A percentile compares a stretch with the other conserved stretches of the same genome.
Conservation (phyloP, 2,113 vertebrate genomes). For the Ptilorrhoa leucosticta region DNA sequence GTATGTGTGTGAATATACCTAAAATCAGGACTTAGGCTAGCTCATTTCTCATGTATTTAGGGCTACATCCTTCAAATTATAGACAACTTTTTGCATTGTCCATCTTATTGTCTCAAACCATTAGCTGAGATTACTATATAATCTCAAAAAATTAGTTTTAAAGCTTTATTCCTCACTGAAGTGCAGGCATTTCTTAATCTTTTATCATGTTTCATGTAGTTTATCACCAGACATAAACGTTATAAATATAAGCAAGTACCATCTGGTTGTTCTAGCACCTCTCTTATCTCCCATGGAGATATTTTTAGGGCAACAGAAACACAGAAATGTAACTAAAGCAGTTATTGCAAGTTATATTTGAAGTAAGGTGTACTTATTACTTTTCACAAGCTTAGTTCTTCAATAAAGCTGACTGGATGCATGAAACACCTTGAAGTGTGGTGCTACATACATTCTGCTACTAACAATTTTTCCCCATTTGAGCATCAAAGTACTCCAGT, state of each 20-base stretch:
- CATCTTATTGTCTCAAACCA: background rate
- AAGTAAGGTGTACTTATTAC: background rate
- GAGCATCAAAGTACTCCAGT: background rate
- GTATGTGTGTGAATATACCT: background rate
- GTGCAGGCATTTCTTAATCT: background rate
- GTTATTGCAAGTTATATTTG: background rate
- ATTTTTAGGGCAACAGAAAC: constrained; percentile 41
- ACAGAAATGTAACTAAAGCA: background rate
- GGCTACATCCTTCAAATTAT: background rate
- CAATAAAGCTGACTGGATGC: background rate
- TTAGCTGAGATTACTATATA: background rate
- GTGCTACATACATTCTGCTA: background rate
- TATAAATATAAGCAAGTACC: constrained; percentile 42
- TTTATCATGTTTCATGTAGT: background rate
- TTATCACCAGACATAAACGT: background rate
- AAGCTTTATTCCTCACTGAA: background rate
- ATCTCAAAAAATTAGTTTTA: background rate
- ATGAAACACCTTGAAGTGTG: background rate
- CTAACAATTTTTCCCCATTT: background rate
- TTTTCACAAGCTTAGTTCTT: background rate
- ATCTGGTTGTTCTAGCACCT: constrained; percentile 54
- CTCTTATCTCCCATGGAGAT: background rate
- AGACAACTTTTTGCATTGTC: background rate
- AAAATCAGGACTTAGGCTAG: background rate
- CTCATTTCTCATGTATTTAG: background rate